These are phyloP conservation scores for Chloroceryle amazona DNA, from an alignment of 2,797 vertebrate genomes.

Conservation along the genomic window DNA sequence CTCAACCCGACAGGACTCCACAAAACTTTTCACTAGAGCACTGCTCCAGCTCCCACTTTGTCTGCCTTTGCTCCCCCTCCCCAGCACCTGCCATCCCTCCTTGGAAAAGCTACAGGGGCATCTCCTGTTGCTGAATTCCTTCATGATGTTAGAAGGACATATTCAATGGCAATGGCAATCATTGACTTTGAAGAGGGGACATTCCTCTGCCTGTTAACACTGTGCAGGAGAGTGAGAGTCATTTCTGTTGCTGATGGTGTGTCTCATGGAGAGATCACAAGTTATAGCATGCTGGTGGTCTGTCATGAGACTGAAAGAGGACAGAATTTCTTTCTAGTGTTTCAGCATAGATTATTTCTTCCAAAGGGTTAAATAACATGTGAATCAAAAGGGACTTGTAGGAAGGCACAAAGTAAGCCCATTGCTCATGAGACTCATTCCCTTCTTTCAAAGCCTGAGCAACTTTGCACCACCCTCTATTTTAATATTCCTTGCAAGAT, in stretches of 20 bases:
- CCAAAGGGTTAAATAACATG: background rate
- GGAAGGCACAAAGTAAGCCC: background rate
- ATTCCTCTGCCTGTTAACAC: background rate
- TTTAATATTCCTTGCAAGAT: background rate
- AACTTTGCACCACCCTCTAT: background rate
- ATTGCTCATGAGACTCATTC: background rate
- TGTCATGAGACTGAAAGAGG: rapidly evolving
- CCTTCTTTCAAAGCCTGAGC: background rate
- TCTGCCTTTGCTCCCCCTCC: rapidly evolving
- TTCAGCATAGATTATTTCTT: background rate
- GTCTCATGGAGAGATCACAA: background rate
- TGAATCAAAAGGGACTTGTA: background rate
- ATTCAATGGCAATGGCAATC: background rate
- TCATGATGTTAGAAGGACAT: rapidly evolving
- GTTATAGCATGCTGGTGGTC: background rate
- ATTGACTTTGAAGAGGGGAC: background rate
- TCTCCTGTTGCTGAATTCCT: background rate
- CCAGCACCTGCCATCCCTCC: background rate
- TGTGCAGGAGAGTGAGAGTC: background rate
- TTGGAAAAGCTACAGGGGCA: background rate
- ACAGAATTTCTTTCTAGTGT: background rate
- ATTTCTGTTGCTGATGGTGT: background rate
- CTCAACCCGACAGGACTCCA: background rate
- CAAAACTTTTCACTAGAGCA: background rate
- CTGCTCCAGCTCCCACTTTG: background rate